Conservation (phyloP, 2,797 vertebrate genomes). For the Muscicapa striata region DNA sequence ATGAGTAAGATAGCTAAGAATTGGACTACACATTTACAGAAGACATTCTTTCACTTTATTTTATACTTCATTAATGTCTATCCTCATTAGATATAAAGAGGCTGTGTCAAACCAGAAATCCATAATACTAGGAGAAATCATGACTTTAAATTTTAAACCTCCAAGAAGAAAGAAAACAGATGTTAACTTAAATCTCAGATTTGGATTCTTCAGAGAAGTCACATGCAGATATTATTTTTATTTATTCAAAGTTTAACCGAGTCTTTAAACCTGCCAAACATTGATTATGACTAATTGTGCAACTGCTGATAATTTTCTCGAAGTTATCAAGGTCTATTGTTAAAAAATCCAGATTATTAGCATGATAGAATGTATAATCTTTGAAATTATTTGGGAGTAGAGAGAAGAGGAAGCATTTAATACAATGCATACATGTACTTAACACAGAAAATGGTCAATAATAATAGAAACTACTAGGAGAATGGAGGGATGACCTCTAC, state of each 20-base stretch:
- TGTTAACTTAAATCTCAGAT: not conserved
- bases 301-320: not conserved
- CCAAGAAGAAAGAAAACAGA: not conserved
- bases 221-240: not conserved
- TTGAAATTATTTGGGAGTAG: not conserved
- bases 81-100: not conserved
- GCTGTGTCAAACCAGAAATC: not conserved
- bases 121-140: not conserved
- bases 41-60: not conserved
- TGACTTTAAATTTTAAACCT: not conserved
- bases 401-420: not conserved
- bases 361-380: not conserved
- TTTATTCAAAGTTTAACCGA: not conserved
- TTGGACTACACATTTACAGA: not conserved
- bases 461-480: not conserved
- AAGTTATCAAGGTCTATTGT: not conserved
- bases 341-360: not conserved
- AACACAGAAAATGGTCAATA: not conserved
- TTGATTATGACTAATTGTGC: not conserved
- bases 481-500: not conserved
- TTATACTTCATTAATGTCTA: not conserved
- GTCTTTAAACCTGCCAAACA: not conserved
- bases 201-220: not conserved
- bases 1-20: not conserved
- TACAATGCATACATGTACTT: not conserved